Conservation (phyloP, 92 coral and sea anemone genomes). For the Umimayanthus kanabou region DNA sequence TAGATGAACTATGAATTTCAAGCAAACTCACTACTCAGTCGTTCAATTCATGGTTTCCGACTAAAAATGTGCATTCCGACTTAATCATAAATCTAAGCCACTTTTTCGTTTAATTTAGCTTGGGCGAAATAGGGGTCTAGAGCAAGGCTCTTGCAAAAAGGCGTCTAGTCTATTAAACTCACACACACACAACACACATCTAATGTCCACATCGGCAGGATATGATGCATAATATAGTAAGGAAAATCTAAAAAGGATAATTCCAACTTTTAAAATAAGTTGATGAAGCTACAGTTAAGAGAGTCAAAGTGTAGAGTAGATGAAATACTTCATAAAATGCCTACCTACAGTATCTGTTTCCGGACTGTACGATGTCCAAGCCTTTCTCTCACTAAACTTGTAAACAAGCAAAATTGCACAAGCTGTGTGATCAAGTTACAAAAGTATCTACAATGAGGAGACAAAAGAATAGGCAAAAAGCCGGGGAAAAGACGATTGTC, state of each 20-base stretch:
- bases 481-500: background rate
- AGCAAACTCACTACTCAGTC: too few relatives aligned
- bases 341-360: background rate
- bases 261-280: background rate
- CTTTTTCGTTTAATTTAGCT: too few relatives aligned
- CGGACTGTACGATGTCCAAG: background rate
- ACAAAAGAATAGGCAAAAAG: background rate
- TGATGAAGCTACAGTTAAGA: background rate
- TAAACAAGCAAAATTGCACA: background rate
- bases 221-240: background rate
- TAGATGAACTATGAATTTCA: too few relatives aligned
- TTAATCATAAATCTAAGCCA: too few relatives aligned
- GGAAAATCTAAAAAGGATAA: background rate
- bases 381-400: background rate
- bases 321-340: background rate
- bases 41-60: too few relatives aligned
- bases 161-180: too few relatives aligned
- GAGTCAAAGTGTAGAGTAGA: background rate
- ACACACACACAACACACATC: too few relatives aligned
- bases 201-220: background rate
- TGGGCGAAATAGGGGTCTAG: too few relatives aligned
- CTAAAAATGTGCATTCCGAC: too few relatives aligned
- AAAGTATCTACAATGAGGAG: background rate
- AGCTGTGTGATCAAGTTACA: background rate
- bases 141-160: too few relatives aligned